phyloP scores from a whole-genome alignment of 2,113 vertebrate species.

The Oreochromis niloticus region DNA sequence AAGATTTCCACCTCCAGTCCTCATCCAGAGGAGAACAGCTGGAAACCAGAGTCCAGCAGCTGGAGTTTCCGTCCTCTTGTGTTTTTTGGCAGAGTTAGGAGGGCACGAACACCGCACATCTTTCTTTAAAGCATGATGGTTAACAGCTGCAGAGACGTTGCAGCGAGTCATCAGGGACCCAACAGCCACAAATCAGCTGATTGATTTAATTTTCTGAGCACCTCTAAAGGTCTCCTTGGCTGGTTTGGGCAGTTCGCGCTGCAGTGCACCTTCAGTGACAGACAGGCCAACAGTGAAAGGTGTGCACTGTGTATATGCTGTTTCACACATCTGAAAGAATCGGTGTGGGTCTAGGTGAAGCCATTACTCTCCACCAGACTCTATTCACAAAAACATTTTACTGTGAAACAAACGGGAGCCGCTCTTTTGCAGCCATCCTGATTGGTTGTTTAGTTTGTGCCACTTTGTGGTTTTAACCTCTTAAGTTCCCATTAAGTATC shows the following conservation, averaged over 20 bases:
- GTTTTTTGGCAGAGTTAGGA: background rate
- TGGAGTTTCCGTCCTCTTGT: background rate
- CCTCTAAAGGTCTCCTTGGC: background rate
- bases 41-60: background rate
- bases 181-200: background rate
- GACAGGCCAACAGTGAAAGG: background rate
- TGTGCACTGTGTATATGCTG: background rate
- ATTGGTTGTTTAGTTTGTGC: background rate
- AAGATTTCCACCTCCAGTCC: background rate
- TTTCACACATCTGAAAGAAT: background rate
- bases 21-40: background rate
- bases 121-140: background rate
- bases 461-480: background rate
- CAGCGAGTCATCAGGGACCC: background rate
- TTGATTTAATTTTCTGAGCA: background rate
- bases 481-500: background rate
- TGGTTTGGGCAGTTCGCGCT: background rate
- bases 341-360: background rate
- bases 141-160: background rate
- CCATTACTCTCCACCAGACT: background rate
- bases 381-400: background rate
- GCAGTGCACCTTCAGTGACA: background rate
- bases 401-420: background rate
- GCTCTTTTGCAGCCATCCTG: background rate
- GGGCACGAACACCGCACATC: background rate